Conservation (phyloP, 2,888 invertebrate genomes). For the Melieria picta region DNA sequence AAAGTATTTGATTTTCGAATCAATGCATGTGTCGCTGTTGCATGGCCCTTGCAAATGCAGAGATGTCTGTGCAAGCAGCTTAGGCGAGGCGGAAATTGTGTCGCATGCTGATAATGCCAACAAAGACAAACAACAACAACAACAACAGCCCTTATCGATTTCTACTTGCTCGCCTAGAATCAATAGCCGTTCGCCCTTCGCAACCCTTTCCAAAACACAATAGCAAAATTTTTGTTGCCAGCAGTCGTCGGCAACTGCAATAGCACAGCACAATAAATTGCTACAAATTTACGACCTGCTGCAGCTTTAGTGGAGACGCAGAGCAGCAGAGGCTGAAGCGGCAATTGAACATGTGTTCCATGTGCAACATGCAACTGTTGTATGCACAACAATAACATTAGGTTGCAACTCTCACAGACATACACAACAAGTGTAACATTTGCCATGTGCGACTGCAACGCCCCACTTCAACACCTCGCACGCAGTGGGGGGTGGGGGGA, state of each 20-base stretch:
- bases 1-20: conserved; percentile 32
- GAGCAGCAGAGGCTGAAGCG: conserved; percentile 15
- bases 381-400: too few species aligned
- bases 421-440: too few species aligned
- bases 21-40: conserved; percentile 5
- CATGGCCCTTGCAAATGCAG: background rate
- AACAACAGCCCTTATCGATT: too few species aligned
- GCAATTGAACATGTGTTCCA: background rate
- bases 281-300: conserved; percentile 47
- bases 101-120: conserved; percentile 28
- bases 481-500: too few species aligned
- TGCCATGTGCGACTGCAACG: background rate
- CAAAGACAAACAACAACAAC: background rate
- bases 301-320: conserved; percentile 30
- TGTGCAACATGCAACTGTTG: conserved; percentile 5
- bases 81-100: conserved; percentile 22
- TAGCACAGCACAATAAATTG: conserved; percentile 44
- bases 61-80: background rate
- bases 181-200: too few species aligned
- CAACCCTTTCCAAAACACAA: background rate
- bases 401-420: too few species aligned
- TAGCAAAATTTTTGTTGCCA: background rate
- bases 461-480: too few species aligned
- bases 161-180: too few species aligned
- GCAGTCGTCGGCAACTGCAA: background rate